These are phyloP conservation scores for Malurus cyaneus DNA, from an alignment of 2,113 vertebrate genomes.

Conservation along the genomic window DNA sequence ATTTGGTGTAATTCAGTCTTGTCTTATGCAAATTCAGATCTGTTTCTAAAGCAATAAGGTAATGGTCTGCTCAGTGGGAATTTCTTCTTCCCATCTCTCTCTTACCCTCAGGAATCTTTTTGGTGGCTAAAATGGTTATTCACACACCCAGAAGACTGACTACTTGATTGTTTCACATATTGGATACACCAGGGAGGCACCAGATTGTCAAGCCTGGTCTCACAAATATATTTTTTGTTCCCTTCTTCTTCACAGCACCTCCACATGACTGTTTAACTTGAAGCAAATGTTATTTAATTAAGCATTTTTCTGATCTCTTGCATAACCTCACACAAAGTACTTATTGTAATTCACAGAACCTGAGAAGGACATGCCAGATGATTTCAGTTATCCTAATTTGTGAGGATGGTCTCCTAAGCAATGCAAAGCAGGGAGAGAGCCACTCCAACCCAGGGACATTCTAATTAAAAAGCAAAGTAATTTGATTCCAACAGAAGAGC, in stretches of 20 bases:
- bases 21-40: not conserved
- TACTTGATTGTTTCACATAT: not conserved
- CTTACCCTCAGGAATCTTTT: not conserved
- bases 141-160: not conserved
- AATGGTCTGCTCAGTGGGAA: not conserved
- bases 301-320: not conserved
- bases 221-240: not conserved
- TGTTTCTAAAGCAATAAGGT: not conserved
- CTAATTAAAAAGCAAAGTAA: conserved; percentile 22
- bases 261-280: not conserved
- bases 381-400: not conserved
- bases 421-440: not conserved
- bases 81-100: not conserved
- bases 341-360: not conserved
- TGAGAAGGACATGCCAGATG: not conserved
- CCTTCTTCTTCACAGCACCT: not conserved
- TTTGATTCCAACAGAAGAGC: not conserved
- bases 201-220: not conserved
- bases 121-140: not conserved
- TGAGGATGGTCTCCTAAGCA: not conserved
- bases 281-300: not conserved
- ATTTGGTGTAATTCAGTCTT: not conserved
- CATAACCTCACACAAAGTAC: not conserved
- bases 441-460: not conserved
- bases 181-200: not conserved